Percentiles rank a stretch among this genome's conserved stretches.
Evolutionary conservation across 2,797 vertebrate species (phyloP).

Genomic region (Schizothorax lantsangensis): DNA sequence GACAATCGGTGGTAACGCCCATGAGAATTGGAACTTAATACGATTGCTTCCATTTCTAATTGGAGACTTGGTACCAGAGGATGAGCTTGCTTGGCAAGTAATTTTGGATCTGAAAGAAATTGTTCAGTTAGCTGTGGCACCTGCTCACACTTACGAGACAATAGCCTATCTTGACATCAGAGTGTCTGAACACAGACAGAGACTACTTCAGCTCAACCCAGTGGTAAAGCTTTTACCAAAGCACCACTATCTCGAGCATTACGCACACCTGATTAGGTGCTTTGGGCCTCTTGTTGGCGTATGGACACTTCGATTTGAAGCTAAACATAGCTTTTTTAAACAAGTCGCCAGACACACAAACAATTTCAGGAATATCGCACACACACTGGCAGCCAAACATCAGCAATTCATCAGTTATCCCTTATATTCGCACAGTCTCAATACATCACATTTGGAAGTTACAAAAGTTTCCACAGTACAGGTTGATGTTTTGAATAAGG

Average conservation of each 20-base stretch:
- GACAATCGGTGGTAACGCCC: constrained; percentile 40
- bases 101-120: constrained; percentile 62
- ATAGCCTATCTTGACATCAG: background rate
- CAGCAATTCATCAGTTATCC: constrained; percentile 59
- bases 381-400: constrained; percentile 58
- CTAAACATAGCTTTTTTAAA: constrained; percentile 50
- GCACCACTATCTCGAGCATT: constrained; percentile 53
- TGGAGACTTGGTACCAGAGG: constrained; percentile 50
- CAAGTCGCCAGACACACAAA: constrained; percentile 50
- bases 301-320: constrained; percentile 48
- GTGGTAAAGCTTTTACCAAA: background rate
- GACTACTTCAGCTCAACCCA: constrained; percentile 5
- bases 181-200: constrained; percentile 32
- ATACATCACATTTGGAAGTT: constrained; percentile 56
- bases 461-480: constrained; percentile 57
- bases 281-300: constrained; percentile 51
- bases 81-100: constrained; percentile 59
- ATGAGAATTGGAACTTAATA: constrained; percentile 54
- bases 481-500: constrained; percentile 59
- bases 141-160: constrained; percentile 51
- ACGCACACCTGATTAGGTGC: constrained; percentile 45
- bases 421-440: constrained; percentile 53
- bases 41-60: constrained; percentile 57
- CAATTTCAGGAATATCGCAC: constrained; percentile 56
- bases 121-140: constrained; percentile 58